Evolutionary conservation across 2,797 vertebrate species (phyloP).

Genomic region (Pyrocephalus nanus): DNA sequence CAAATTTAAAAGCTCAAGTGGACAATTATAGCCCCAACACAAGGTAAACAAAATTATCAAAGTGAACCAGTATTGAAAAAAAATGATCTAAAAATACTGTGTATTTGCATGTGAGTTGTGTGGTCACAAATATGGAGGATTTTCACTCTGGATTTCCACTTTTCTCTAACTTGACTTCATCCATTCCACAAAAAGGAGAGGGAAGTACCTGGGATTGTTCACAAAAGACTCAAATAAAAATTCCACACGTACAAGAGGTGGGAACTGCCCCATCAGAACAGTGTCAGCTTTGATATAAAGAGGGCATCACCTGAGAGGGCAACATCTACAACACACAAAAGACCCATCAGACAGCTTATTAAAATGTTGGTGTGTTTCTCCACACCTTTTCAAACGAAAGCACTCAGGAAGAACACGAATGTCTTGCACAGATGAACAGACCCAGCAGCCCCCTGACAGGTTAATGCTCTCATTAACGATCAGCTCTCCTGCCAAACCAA

Average conservation of each 20-base stretch:
- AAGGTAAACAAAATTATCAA: background rate
- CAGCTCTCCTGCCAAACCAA: background rate
- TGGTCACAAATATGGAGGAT: background rate
- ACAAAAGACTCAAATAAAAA: background rate
- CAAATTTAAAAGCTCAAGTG: background rate
- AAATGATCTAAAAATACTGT: background rate
- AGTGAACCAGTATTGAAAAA: background rate
- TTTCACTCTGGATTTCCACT: background rate
- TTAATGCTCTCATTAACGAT: background rate
- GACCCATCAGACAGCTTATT: background rate
- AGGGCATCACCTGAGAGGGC: background rate
- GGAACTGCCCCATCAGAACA: background rate
- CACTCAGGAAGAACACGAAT: background rate
- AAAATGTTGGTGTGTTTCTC: background rate
- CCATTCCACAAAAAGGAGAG: background rate
- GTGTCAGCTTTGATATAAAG: background rate
- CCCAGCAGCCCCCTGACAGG: background rate
- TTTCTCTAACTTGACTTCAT: background rate
- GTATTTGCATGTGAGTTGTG: background rate
- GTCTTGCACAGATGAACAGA: background rate
- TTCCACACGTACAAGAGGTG: background rate
- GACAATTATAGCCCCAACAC: background rate
- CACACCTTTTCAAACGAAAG: background rate
- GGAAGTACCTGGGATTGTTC: background rate
- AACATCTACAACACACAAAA: background rate